Base-by-base conservation (phyloP, 30 jellyfish, hydroid and myxozoan genomes). In the Chrysaora quinquecirrha region DNA sequence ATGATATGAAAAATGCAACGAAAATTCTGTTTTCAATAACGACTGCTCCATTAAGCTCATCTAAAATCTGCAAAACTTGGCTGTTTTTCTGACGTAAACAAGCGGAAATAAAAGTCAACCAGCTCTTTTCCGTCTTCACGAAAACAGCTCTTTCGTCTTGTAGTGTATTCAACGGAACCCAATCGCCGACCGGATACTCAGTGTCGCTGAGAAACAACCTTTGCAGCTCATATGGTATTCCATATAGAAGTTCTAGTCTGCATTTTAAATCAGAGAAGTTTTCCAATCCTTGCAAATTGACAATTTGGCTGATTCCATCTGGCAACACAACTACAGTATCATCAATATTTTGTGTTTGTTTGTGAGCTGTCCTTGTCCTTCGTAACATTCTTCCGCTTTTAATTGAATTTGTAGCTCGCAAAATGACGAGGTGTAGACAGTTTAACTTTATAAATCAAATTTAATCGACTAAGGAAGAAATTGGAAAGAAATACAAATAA, bases 141-240 rank as follows among this genome's bases (percentile, higher is more conserved):
- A 67, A 69, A 47, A 69, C 85, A 29, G 31, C 85, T 3, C 30
- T 49, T 29, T 34, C 71, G 27, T 60, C 73, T 68, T 56, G 25
- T 32, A 69, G 21, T 24, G 72, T 72, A 25, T 38, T 49, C 21
- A 80, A 16, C 65, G 75, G 84, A 48, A 28, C 80, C 90, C 90
- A 80, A 54, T 80, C 90, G 2, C 84, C 83, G 0, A 68, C 58
- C 34, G 65, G 38, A n/a, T 65, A 64, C 19, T 23, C 50, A 28
- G 48, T 23, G 24, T 34, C 38, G 48, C 84, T 19, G 30, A 80
- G 6, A 19, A 50, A 54, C 22, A 80, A 22, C 50, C 75, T 80
- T 60, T 80, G 90, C 28, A 80, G 27, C 67, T 80, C 90, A 60
- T 31, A 66, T 1, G 90, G 90, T 54, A 80, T 16, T 24, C 90